These are phyloP conservation scores for Sinocyclocheilus anshuiensis DNA, from an alignment of 2,113 vertebrate genomes.

Conservation along the genomic window DNA sequence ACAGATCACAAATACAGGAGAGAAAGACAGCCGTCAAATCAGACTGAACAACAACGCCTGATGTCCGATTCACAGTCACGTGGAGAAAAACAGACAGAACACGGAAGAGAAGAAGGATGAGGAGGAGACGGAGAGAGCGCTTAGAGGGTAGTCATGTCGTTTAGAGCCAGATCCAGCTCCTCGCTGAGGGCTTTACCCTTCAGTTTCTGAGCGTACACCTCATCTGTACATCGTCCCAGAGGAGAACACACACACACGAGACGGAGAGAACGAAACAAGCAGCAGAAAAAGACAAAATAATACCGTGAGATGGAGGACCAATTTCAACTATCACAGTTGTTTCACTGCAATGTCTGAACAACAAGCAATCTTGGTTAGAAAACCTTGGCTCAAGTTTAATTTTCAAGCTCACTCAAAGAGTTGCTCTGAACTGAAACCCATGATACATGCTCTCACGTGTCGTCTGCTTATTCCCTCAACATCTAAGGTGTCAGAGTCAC, in stretches of 20 bases:
- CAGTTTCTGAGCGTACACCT: slow-evolving; percentile 98
- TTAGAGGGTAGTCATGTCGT: slow-evolving; percentile 96
- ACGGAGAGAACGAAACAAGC: slow-evolving; percentile 34
- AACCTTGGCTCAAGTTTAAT: not conserved
- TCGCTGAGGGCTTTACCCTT: slow-evolving; percentile 99
- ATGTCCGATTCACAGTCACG: slow-evolving; percentile 25
- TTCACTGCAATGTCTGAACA: not conserved
- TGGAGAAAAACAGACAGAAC: slow-evolving; percentile 28
- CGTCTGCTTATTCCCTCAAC: not conserved
- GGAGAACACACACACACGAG: slow-evolving; percentile 16
- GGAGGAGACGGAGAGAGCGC: slow-evolving; percentile 23
- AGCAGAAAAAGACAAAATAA: slow-evolving; percentile 23
- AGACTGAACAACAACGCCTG: not conserved
- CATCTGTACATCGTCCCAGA: slow-evolving; percentile 76
- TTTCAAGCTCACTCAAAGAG: not conserved
- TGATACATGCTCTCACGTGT: slow-evolving; percentile 23
- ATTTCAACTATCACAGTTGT: not conserved
- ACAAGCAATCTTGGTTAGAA: slow-evolving; percentile 19
- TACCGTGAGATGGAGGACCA: not conserved
- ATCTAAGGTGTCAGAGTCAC: slow-evolving; percentile 28
- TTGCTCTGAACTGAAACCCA: not conserved
- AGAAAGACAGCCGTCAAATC: not conserved
- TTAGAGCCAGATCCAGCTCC: slow-evolving; percentile 97
- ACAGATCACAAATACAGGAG: slow-evolving; percentile 1
- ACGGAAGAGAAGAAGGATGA: slow-evolving; percentile 39